Conservation (phyloP, 2,113 vertebrate genomes). For the Phylloscopus whistleri region DNA sequence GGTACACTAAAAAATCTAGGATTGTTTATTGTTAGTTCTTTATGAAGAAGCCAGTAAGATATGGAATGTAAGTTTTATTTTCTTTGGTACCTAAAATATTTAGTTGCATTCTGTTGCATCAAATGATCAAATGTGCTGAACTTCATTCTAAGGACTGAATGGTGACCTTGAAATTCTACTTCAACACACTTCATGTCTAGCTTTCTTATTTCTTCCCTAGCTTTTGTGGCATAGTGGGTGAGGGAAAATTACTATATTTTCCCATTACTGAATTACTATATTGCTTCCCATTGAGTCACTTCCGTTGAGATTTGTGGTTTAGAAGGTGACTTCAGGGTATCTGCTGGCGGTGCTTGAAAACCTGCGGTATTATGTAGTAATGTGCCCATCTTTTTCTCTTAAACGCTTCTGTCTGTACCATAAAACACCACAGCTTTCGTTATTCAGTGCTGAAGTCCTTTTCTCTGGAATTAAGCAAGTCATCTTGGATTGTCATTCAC, state of each 20-base stretch:
- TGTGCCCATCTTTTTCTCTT: background rate
- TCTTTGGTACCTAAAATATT: background rate
- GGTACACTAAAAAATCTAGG: background rate
- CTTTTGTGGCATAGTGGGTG: background rate
- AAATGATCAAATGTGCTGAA: background rate
- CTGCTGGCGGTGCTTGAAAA: background rate
- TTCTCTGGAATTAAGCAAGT: background rate
- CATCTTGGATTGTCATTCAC: background rate
- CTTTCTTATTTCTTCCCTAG: background rate
- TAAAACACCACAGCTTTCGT: background rate
- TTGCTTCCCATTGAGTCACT: background rate
- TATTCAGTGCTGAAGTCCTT: background rate
- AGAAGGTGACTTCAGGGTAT: background rate
- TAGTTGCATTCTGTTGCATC: background rate
- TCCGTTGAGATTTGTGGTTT: background rate
- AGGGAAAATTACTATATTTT: background rate
- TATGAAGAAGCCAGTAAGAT: background rate
- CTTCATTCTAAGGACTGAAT: background rate
- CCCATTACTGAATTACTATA: background rate
- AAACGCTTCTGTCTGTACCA: fast-evolving
- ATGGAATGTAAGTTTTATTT: background rate
- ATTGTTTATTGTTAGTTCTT: background rate
- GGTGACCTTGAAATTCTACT: background rate
- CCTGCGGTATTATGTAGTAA: background rate
- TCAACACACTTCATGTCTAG: background rate